Base-by-base conservation (phyloP, 2,888 invertebrate genomes). In the Lysandra coridon region DNA sequence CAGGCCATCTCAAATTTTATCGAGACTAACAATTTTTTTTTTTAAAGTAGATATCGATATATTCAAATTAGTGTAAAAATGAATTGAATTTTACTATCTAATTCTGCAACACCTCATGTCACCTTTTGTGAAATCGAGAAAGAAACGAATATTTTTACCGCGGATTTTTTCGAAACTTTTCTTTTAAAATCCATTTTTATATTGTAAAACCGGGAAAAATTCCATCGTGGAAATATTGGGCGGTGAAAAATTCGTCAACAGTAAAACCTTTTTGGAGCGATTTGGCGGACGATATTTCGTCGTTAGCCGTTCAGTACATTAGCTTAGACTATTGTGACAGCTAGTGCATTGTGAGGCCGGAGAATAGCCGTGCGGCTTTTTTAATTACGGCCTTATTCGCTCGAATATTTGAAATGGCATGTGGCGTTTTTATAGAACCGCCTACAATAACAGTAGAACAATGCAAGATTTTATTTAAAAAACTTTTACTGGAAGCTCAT, bases 281-380 rank as follows among this genome's bases (percentile, higher is more conserved):
- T 76, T 76, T 75, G 75, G 44, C 57, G 57, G 53, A 30, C 75
- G 10, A 75, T 76, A 76, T 57, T 57, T 57, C 53, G 33, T 57
- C 14, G 30, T 49, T 49, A 49, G 57, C 57, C 30, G 30, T 74
- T 74, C 76, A 76, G 76, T 76, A 76, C 76, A 76, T 76, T 57
- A 57, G 53, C 53, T 57, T 57, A 57, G 76, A 33, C 75, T 23
- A 53, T 75, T 75, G 76, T 57, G 57, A 76, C 76, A 53, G 53
- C 30, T 53, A 53, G 49, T 57, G 76, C 44, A 57, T 76, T 76
- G 76, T 76, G 57, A 23, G 30, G 6, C 57, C 17, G 33, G 53
- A 76, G 53, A 76, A 76, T 76, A 57, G 76, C 23, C 76, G 76
- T 53, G 74, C n/a, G 74, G 44, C 74, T 74, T 74, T 74, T 74